Conservation (phyloP, 2,113 vertebrate genomes). For the Cyanistes caeruleus region DNA sequence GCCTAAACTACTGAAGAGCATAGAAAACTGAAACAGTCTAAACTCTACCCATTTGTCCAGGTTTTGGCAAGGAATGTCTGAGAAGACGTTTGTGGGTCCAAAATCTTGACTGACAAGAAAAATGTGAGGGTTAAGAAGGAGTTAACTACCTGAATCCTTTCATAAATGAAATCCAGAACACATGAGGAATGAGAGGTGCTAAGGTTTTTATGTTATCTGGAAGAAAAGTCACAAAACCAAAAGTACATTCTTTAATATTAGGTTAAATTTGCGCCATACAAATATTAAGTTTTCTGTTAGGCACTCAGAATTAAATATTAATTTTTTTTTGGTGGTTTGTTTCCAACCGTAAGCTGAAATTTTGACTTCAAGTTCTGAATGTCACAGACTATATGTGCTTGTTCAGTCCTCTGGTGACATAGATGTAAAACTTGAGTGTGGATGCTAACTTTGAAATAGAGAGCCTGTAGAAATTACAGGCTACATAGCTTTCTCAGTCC, state of each 20-base stretch:
- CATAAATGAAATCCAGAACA: not conserved
- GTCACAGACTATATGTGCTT: not conserved
- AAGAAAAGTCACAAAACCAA: not conserved
- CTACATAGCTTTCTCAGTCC: too few species aligned
- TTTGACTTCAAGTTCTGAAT: not conserved
- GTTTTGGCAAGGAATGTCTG: not conserved
- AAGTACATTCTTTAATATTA: not conserved
- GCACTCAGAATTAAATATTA: not conserved
- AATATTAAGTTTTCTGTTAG: not conserved
- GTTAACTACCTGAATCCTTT: not conserved
- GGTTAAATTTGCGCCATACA: not conserved
- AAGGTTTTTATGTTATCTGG: not conserved
- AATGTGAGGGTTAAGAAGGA: not conserved
- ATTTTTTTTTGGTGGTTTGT: not conserved
- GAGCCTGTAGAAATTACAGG: too few species aligned
- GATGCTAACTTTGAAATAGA: too few species aligned
- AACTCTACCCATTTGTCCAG: not conserved
- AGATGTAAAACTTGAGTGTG: not conserved
- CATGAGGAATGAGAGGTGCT: rapidly evolving
- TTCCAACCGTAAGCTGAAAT: not conserved
- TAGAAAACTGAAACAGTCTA: not conserved
- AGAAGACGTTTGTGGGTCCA: not conserved
- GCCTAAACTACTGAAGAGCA: not conserved
- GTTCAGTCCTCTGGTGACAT: not conserved
- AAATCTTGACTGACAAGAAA: not conserved